Percentiles rank a stretch among this genome's conserved stretches.
These are phyloP conservation scores for Enteromius anoplus DNA, from an alignment of 2,797 vertebrate species.

Conservation along the genomic window DNA sequence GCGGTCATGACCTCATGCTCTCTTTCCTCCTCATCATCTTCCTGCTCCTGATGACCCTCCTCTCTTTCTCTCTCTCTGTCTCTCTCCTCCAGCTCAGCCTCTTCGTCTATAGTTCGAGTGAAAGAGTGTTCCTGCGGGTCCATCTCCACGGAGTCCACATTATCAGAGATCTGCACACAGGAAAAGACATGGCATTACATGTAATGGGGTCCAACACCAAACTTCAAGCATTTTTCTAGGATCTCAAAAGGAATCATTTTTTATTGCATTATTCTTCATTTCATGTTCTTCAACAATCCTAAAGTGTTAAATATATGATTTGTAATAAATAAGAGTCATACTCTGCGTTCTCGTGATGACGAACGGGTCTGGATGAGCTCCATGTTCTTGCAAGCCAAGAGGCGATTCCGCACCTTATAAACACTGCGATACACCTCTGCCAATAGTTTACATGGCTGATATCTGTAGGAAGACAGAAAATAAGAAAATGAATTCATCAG, in stretches of 20 bases:
- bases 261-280: background rate
- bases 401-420: conserved; percentile 93
- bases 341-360: conserved; percentile 92
- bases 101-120: conserved; percentile 96
- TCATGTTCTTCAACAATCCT: background rate
- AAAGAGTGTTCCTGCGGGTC: conserved; percentile 93
- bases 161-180: conserved; percentile 85
- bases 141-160: conserved; percentile 89
- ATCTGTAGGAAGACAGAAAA: conserved; percentile 72
- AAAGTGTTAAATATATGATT: background rate
- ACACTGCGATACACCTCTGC: conserved; percentile 94
- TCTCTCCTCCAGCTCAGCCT: conserved; percentile 94
- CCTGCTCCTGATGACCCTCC: conserved; percentile 91
- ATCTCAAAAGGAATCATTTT: background rate
- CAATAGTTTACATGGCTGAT: conserved; percentile 93
- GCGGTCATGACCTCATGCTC: conserved; percentile 98
- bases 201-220: background rate
- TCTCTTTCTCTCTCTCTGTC: conserved; percentile 92
- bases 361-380: conserved; percentile 92
- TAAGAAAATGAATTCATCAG: background rate
- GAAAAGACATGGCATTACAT: background rate
- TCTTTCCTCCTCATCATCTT: conserved; percentile 93
- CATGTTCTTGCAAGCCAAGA: conserved; percentile 96
- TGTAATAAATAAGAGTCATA: conserved; percentile 60
- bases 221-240: background rate